Conservation (phyloP, 2,113 vertebrate genomes). For the Sebastes schlegelii region DNA sequence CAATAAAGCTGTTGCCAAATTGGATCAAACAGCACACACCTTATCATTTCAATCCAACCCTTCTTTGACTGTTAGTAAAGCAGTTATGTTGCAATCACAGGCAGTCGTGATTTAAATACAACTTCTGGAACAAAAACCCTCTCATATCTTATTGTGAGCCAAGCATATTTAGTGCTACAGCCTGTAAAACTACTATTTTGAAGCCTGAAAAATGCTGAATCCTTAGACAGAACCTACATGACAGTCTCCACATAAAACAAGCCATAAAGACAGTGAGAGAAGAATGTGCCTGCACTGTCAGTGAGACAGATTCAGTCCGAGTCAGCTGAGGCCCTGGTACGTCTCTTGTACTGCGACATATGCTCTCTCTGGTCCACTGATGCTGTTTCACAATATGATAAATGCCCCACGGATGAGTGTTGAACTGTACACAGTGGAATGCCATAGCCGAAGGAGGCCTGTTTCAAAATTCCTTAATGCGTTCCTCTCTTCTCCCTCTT, state of each 20-base stretch:
- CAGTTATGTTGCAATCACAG: conserved; percentile 36
- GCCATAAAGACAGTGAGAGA: conserved; percentile 12
- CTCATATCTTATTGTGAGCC: conserved; percentile 18
- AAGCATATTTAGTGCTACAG: conserved; percentile 18
- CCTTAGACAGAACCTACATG: background rate
- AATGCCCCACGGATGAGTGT: conserved; percentile 42
- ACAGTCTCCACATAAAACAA: background rate
- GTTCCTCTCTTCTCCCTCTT: background rate
- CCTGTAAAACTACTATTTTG: background rate
- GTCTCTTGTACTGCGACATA: conserved; percentile 36
- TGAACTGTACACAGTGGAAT: conserved; percentile 24
- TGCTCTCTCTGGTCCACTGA: conserved; percentile 21
- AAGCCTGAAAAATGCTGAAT: conserved; percentile 1
- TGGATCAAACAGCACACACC: conserved; percentile 32
- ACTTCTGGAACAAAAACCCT: conserved; percentile 12
- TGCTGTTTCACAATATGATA: conserved; percentile 56
- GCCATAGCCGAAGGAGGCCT: background rate
- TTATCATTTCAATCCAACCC: conserved; percentile 47
- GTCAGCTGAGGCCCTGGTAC: conserved; percentile 21
- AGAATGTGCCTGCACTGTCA: conserved; percentile 14
- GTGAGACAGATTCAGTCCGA: conserved; percentile 27
- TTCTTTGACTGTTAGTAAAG: conserved; percentile 27
- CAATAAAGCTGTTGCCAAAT: conserved; percentile 35
- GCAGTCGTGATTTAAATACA: conserved; percentile 24
- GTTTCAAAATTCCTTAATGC: conserved; percentile 28